These are phyloP conservation scores for Sapajus apella DNA, from an alignment of 2,113 vertebrate species.

Conservation along the genomic window DNA sequence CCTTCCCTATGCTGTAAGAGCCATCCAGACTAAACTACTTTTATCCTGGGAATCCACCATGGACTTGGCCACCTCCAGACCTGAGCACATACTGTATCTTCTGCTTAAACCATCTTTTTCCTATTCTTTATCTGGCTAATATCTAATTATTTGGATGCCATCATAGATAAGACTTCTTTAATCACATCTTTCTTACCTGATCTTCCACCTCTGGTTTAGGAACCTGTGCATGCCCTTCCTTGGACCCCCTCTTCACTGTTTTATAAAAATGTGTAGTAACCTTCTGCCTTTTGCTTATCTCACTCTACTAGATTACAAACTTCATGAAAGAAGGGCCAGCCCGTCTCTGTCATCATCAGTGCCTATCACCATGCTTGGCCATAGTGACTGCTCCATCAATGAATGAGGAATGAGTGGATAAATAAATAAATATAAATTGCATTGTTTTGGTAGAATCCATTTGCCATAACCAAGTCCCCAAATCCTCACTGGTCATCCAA, in stretches of 20 bases:
- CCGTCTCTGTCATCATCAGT: background rate
- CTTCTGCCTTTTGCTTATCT: background rate
- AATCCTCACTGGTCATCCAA: background rate
- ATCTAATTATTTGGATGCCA: background rate
- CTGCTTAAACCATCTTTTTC: background rate
- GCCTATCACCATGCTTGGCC: background rate
- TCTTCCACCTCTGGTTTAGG: background rate
- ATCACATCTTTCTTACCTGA: background rate
- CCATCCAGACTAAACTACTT: background rate
- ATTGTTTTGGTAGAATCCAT: background rate
- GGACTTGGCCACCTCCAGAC: background rate
- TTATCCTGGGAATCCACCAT: background rate
- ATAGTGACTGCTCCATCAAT: background rate
- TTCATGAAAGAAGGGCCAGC: background rate
- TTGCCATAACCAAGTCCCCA: background rate
- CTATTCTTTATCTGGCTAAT: background rate
- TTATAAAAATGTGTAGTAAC: too few relatives aligned
- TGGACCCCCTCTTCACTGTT: background rate
- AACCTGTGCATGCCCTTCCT: background rate
- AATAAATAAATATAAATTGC: background rate
- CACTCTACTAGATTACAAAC: background rate
- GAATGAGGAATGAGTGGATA: background rate
- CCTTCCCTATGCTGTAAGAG: background rate
- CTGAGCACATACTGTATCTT: background rate
- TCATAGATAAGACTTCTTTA: background rate